Percentiles rank a stretch among this genome's conserved stretches.
phyloP scores from a whole-genome alignment of 2,888 invertebrate species.

The Lycophotia porphyrea region DNA sequence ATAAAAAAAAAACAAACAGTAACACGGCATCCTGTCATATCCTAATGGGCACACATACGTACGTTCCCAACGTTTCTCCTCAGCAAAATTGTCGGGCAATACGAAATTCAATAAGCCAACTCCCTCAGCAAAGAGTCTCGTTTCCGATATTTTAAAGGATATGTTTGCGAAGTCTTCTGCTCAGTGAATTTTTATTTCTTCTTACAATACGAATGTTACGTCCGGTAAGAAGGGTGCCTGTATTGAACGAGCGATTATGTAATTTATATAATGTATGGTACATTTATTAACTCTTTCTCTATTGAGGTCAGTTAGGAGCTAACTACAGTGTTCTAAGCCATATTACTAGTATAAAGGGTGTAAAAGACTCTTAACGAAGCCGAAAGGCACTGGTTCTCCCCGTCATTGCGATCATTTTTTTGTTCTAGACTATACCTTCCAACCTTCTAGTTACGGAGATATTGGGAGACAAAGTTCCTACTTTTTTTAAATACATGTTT shows the following conservation, averaged over 20 bases:
- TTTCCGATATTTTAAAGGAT: conserved; percentile 63
- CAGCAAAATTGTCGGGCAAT: conserved; percentile 52
- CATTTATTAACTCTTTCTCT: conserved; percentile 1
- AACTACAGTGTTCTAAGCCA: not conserved
- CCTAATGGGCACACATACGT: conserved; percentile 21
- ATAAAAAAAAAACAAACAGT: conserved; percentile 5
- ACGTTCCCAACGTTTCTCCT: conserved; percentile 10
- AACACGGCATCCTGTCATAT: conserved; percentile 3
- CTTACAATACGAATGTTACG: conserved; percentile 38
- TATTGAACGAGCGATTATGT: conserved; percentile 33
- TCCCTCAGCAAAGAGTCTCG: conserved; percentile 50
- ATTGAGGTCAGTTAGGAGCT: not conserved
- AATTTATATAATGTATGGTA: conserved; percentile 21
- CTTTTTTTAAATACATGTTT: no score
- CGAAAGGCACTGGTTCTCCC: no score
- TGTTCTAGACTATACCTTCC: no score
- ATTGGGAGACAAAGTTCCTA: no score
- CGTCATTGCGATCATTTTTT: no score
- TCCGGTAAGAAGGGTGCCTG: conserved; percentile 22
- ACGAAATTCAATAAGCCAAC: conserved; percentile 64
- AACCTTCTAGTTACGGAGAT: no score
- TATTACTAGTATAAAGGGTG: no score
- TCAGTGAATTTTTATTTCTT: conserved; percentile 55
- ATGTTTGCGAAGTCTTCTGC: conserved; percentile 59
- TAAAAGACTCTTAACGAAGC: no score